Evolutionary conservation across 2,113 vertebrate genomes (phyloP).

Genomic region (Triplophysa tibetana): DNA sequence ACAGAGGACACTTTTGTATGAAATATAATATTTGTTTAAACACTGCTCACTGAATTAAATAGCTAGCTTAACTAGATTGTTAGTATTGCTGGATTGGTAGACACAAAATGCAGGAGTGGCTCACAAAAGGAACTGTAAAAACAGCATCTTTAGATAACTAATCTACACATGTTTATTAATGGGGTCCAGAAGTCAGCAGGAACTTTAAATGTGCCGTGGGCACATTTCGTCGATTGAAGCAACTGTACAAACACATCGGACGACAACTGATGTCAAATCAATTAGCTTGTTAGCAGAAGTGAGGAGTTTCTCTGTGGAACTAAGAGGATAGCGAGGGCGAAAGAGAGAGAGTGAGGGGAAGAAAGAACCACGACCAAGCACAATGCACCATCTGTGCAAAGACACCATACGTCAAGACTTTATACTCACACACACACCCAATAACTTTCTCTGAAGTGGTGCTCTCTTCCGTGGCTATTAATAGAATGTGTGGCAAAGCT

Average conservation of each 20-base stretch:
- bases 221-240: background rate
- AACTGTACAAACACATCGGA: conserved; percentile 21
- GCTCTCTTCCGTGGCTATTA: conserved; percentile 67
- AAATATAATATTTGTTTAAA: no score
- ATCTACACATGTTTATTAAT: conserved; percentile 27
- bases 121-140: no score
- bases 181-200: conserved; percentile 25
- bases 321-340: conserved; percentile 6
- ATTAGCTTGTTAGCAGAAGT: conserved; percentile 20
- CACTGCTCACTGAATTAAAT: no score
- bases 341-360: conserved; percentile 13
- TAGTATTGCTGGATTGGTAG: no score
- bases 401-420: conserved; percentile 28
- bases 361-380: conserved; percentile 1
- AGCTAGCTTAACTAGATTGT: no score
- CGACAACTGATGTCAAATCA: conserved; percentile 1
- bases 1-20: no score
- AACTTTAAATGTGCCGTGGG: conserved; percentile 6
- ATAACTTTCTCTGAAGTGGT: conserved; percentile 41
- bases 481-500: conserved; percentile 69
- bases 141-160: conserved; percentile 12
- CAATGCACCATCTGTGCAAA: conserved; percentile 42
- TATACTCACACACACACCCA: conserved; percentile 25
- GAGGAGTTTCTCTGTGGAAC: conserved; percentile 12
- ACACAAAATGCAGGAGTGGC: no score